These are phyloP conservation scores for Scotopteryx bipunctaria DNA, from an alignment of 2,888 invertebrate genomes.

Conservation along the genomic window DNA sequence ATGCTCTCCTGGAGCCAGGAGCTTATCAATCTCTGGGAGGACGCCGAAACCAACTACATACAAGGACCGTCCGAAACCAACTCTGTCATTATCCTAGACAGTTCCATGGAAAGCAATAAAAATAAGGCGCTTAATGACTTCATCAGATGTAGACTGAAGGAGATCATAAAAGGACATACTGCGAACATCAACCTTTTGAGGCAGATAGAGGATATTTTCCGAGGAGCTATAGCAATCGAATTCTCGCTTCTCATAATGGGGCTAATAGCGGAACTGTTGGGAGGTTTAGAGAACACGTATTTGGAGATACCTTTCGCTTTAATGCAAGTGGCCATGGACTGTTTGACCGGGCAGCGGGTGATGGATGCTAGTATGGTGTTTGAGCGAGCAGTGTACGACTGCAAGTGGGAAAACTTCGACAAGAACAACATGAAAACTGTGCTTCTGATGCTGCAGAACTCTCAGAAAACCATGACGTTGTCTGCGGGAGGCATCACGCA, in stretches of 20 bases:
- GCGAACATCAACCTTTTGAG: constrained; percentile 40
- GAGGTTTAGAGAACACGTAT: constrained; percentile 54
- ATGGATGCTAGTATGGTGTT: constrained; percentile 56
- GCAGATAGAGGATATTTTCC: constrained; percentile 46
- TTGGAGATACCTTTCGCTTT: constrained; percentile 52
- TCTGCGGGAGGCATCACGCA: constrained; percentile 60
- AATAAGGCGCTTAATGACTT: constrained; percentile 34
- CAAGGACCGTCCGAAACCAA: neutral
- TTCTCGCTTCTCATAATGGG: constrained; percentile 45
- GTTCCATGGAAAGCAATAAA: constrained; percentile 31
- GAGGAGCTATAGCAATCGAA: constrained; percentile 48
- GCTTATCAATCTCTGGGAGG: constrained; percentile 52
- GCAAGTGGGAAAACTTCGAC: constrained; percentile 66
- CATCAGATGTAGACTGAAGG: constrained; percentile 36
- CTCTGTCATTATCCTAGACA: neutral
- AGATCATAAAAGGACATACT: constrained; percentile 43
- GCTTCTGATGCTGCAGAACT: constrained; percentile 52
- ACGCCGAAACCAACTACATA: constrained; percentile 43
- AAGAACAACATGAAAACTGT: constrained; percentile 56
- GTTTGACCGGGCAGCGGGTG: constrained; percentile 58
- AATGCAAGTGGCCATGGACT: constrained; percentile 55
- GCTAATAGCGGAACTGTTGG: constrained; percentile 48
- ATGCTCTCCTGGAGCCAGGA: constrained; percentile 57
- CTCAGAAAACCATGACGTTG: constrained; percentile 58
- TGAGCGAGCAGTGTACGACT: constrained; percentile 56